Base-by-base conservation (phyloP, 2,113 vertebrate genomes). In the Bubo bubo region DNA sequence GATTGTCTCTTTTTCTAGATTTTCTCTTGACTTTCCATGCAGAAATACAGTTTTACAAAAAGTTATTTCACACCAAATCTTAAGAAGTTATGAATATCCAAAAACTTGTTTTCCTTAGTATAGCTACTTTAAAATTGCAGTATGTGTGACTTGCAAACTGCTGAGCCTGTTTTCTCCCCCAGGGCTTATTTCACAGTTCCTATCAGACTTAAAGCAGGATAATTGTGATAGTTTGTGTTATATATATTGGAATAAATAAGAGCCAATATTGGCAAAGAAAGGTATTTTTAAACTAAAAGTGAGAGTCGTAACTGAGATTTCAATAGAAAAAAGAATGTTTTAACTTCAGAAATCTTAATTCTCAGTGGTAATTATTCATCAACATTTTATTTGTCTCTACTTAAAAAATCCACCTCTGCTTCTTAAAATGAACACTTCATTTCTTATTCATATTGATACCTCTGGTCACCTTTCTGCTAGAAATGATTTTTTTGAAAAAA, bases 181-280 rank as follows among this genome's bases (percentile, higher is more conserved):
- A 35, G 5, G 6, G 8, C 1, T 68, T 52, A 35, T 80, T 95
- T 73, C 83, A 8, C 6, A 34, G 6, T 30, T 93, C 41, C 28
- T 52, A 21, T 70, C 14, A 41, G 8, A 53, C 13, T 47, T 80
- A 66, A 53, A 83, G 34, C 3, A 52, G 7, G 5, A 52, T 64
- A 83, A 72, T 35, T 4, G 41, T 26, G 30, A 23, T 20, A 64
- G 13, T 24, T 81, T 56, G 3, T 35, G 9, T 67, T 68, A 52
- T 32, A n/a, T 35, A 7, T 35, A 39, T 13, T 52, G 6, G 3
- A 79, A 73, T 12, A 87, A 87, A 62, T n/a, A 5, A 43, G 12
- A 79, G 4, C 2, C 1, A 32, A 13, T 26, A 0, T 76, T 70
- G 14, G 2, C 11, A 83, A 49, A 39, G 0, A 75, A 72, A 39